Conservation (phyloP, 37 sponge, comb jelly and placozoan genomes). For the Axinella damicornis region DNA sequence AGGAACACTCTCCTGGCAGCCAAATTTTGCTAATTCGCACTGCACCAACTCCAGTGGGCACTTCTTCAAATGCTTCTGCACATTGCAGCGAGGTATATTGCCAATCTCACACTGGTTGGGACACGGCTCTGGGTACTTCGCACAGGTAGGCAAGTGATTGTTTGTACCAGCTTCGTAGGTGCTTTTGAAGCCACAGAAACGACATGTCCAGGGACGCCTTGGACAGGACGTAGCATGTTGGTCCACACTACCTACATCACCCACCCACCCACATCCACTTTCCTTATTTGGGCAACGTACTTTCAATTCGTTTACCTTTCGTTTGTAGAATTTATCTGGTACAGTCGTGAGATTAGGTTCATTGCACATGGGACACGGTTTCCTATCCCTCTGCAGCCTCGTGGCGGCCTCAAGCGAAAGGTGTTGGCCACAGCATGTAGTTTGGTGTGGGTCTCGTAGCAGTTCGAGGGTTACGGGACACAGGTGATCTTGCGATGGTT, state of each 20-base stretch:
- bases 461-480: constrained; percentile 37
- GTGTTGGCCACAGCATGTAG: constrained; percentile 49
- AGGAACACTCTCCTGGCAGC: constrained; percentile 20
- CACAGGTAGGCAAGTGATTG: constrained; percentile 20
- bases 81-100: constrained; percentile 4
- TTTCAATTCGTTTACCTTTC: constrained; percentile 20
- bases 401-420: constrained; percentile 9
- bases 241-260: not conserved
- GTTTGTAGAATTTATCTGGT: constrained; percentile 22
- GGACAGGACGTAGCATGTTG: constrained; percentile 32
- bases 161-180: not conserved
- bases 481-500: constrained; percentile 13
- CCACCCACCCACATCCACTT: constrained; percentile 58
- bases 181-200: constrained; percentile 4
- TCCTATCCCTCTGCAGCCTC: not conserved
- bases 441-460: constrained; percentile 48
- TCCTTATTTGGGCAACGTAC: constrained; percentile 33
- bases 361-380: constrained; percentile 55
- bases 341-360: no score
- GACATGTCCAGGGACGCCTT: constrained; percentile 29
- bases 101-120: constrained; percentile 27
- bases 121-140: constrained; percentile 21
- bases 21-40: constrained; percentile 40
- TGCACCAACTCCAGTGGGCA: constrained; percentile 26
- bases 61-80: constrained; percentile 11